Evolutionary conservation across 2,888 invertebrate genomes (phyloP), one percentile per base, ranked within the genome.

Genomic region (Phengaris arion): DNA sequence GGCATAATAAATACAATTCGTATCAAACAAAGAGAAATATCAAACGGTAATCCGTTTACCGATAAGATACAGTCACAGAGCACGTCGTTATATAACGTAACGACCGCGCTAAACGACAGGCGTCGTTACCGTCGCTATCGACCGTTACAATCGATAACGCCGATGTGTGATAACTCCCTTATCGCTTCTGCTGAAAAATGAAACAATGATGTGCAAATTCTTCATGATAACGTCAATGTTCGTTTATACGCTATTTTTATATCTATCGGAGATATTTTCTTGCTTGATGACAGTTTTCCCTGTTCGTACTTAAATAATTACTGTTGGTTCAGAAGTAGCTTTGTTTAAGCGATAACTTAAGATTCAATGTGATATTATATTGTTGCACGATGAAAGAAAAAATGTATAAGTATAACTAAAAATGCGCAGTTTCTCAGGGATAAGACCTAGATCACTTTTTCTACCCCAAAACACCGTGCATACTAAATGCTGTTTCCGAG

Each of bases 61-160:
- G 59, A 75, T 75, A 70, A 59, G 64, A 70, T 57, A 48, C 22
- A 35, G 35, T 35, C 35, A 35, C 35, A 68, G 64, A 75, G 35
- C 57, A 57, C 75, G 74, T 74, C 80, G 78, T 81, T 81, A 83
- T 79, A 78, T 81, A 78, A 79, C 54, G 79, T 83, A 84, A 83
- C 85, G 84, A 82, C 83, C 83, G 84, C 83, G 84, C 81, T 84
- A 83, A 77, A 75, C 79, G 79, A 74, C 75, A 74, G 70, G 70
- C 77, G 79, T 72, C 81, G 82, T 82, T 83, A 82, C 81, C 78
- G 35, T 35, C 35, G 82, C 82, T 80, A 75, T 75, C 75, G 85
- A 84, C 84, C 86, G 84, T 80, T 84, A 84, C 83, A 78, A 81
- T 59, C 75, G 77, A 78, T 77, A 64, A 13, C 52, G 51, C 35